Evolutionary conservation across 2,888 invertebrate genomes (phyloP), one percentile per base, ranked within the genome.

Genomic region (Lepidochitona cinerea): DNA sequence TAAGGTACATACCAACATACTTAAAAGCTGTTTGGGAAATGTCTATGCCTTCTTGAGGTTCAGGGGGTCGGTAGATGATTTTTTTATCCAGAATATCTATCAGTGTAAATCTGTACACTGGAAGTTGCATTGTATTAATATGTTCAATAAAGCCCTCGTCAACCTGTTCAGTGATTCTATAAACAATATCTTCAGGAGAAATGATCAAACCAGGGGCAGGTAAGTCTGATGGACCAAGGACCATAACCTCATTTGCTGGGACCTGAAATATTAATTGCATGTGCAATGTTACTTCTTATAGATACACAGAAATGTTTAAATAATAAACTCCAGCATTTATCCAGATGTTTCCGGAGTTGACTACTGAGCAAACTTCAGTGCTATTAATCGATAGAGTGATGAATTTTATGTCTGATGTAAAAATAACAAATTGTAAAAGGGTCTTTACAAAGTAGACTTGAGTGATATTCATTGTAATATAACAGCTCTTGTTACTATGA

Each of bases 11-110:
- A 88, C 88, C 85, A 71, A 83, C 80, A 73, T 87, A 88, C 7
- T 73, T 83, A 70, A 88, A 87, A 71, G 71, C 80, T 65, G 87
- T 83, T 70, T 86, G 83, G 54, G 71, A 83, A 35, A 81, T 79
- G 2, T 76, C 66, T 14, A 74, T 72, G 2, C 87, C 88, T 9
- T 87, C 76, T 23, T 87, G 86, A 33, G 71, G 64, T 1, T 77
- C 70, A 7, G 88, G 88, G 0, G 88, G 85, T 70, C 88, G 76
- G 81, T 88, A 90, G 18, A 86, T 77, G 33, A 90, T 84, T 41
- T 78, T 78, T 68, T 87, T 85, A 29, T 85, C 82, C 76, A 88
- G 85, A 37, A 90, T 81, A 75, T 90, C 89, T 32, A 83, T 85
- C 79, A 85, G 87, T 6, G 85, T 87, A 72, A 89, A 88, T n/a